phyloP scores from a whole-genome alignment of 2,888 invertebrate genomes.

The Atethmia centrago region DNA sequence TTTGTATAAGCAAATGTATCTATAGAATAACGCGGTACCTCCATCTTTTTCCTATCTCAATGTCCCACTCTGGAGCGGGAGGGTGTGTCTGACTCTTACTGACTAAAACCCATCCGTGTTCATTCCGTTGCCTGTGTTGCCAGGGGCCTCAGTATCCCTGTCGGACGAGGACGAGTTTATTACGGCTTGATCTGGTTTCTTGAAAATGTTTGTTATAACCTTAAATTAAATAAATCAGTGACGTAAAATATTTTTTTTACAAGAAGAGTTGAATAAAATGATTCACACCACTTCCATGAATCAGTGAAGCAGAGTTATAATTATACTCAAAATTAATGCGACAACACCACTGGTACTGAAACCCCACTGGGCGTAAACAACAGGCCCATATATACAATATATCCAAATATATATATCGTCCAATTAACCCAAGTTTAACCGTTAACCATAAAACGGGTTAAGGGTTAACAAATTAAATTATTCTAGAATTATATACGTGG shows the following conservation, averaged over 20 bases:
- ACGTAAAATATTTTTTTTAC: not conserved
- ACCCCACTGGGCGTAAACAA: conserved; percentile 26
- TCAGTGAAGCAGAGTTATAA: conserved; percentile 2
- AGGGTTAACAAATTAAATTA: conserved; percentile 74
- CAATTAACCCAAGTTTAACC: conserved; percentile 69
- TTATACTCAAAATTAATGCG: conserved; percentile 23
- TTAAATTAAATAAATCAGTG: not conserved
- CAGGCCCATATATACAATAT: conserved; percentile 18
- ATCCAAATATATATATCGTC: conserved; percentile 28
- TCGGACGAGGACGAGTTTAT: too few relatives aligned
- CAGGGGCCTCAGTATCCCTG: too few relatives aligned
- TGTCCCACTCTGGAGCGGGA: too few relatives aligned
- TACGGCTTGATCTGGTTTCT: not conserved
- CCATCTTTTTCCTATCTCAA: too few relatives aligned
- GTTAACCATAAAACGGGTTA: conserved; percentile 66
- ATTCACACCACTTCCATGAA: not conserved
- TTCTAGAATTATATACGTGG: conserved; percentile 62
- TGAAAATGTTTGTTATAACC: not conserved
- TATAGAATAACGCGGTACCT: too few relatives aligned
- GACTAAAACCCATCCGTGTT: too few relatives aligned
- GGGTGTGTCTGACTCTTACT: too few relatives aligned
- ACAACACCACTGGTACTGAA: conserved; percentile 11
- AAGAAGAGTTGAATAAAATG: not conserved
- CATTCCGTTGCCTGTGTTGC: too few relatives aligned
- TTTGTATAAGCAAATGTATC: too few relatives aligned